phyloP scores from a whole-genome alignment of 92 coral and sea anemone genomes.

The Paragorgia papillata region DNA sequence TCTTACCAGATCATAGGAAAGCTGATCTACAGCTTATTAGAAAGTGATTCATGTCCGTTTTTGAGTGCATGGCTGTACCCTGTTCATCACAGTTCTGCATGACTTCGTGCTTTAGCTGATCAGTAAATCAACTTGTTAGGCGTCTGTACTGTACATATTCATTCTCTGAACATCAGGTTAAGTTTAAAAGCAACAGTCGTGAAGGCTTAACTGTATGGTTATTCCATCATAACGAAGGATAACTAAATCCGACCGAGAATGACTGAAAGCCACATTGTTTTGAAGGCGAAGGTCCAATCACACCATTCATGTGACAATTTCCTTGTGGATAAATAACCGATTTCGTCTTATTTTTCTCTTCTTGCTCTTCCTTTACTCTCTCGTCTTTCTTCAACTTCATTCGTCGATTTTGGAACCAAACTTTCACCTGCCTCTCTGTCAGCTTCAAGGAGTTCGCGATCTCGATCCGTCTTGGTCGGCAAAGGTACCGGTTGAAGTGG shows the following conservation, averaged over 20 bases:
- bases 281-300: slow-evolving; percentile 6
- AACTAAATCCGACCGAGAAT: background rate
- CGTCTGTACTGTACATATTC: too few relatives aligned
- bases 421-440: slow-evolving; percentile 91
- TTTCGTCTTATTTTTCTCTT: slow-evolving; percentile 47
- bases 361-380: slow-evolving; percentile 69
- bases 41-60: background rate
- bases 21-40: background rate
- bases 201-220: too few relatives aligned
- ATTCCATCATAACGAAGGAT: background rate
- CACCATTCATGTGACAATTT: background rate
- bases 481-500: slow-evolving; percentile 89
- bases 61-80: background rate
- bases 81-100: too few relatives aligned
- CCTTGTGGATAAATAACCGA: slow-evolving; percentile 38
- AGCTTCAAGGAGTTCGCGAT: slow-evolving; percentile 83
- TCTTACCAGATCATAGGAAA: background rate
- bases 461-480: slow-evolving; percentile 89
- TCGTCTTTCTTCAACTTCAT: slow-evolving; percentile 99
- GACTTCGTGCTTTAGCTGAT: too few relatives aligned
- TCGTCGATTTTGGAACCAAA: slow-evolving; percentile 96
- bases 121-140: too few relatives aligned
- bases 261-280: slow-evolving; percentile 17
- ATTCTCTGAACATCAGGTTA: too few relatives aligned
- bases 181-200: too few relatives aligned